phyloP scores from a whole-genome alignment of 2,113 vertebrate species.

The Tretioscincus oriximinensis region DNA sequence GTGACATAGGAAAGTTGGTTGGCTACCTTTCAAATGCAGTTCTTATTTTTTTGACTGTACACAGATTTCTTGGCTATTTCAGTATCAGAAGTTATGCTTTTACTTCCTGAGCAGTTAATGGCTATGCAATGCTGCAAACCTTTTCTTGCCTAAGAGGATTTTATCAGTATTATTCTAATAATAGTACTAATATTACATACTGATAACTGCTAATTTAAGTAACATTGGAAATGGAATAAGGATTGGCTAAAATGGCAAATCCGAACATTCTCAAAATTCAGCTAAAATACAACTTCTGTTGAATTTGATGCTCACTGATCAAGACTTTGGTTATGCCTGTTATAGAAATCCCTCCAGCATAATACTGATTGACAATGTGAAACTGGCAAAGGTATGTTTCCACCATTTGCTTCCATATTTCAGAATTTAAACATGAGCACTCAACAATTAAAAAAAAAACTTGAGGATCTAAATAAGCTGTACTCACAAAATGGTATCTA shows the following conservation, averaged over 20 bases:
- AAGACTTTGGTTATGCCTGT: too few relatives aligned
- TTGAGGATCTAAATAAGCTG: too few relatives aligned
- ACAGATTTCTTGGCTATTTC: conserved; percentile 42
- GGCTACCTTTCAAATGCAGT: conserved; percentile 45
- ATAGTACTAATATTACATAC: background rate
- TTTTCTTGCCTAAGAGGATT: background rate
- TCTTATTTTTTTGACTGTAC: conserved; percentile 33
- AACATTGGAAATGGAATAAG: background rate
- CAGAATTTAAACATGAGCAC: too few relatives aligned
- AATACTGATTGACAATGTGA: too few relatives aligned
- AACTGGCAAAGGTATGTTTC: too few relatives aligned
- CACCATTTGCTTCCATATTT: too few relatives aligned
- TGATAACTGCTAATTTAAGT: background rate
- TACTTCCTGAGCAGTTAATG: conserved; percentile 45
- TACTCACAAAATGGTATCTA: too few relatives aligned
- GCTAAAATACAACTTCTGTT: too few relatives aligned
- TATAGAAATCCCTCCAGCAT: too few relatives aligned
- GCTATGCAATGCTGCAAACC: background rate
- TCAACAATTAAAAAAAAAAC: too few relatives aligned
- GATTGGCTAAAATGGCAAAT: background rate
- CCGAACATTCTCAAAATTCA: too few relatives aligned
- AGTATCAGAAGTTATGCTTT: conserved; percentile 40
- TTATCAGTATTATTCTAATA: background rate
- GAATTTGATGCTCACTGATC: too few relatives aligned
- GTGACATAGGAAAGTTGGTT: conserved; percentile 56